Evolutionary conservation across 1,140 invertebrate genomes (phyloP), one percentile per base, ranked within the genome.

Genomic region (Coptotermes formosanus): DNA sequence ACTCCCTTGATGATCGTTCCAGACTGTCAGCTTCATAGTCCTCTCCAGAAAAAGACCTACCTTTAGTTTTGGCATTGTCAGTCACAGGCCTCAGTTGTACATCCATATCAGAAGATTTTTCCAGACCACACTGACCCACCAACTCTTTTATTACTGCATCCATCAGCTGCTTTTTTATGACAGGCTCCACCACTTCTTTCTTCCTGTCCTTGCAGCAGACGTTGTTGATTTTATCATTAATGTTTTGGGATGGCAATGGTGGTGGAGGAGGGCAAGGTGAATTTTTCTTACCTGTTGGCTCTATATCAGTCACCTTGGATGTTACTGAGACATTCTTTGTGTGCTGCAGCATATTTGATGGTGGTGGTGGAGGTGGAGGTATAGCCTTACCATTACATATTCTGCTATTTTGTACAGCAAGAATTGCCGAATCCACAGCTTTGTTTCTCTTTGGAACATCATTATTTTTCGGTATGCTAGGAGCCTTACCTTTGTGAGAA

Each of bases 21-120:
- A 96, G 90, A 90, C 96, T 97, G 87, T 97, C 96, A 2, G 95
- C 94, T 88, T 97, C 96, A 88, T 96, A 96, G 86, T 95, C 94
- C 83, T 93, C 91, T 23, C n/a, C 82, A n/a, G 43, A 30, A n/a
- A n/a, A n/a, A 9, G 83, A 52, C 23, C 25, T 69, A 3, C 25
- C 8, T n/a, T 69, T 21, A 69, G n/a, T 25, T 9, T 69, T 25
- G 3, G 64, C 23, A 69, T 1, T 69, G 64, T 30, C 12, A 25
- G 21, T 8, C 12, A n/a, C 7, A 30, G 64, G 3, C 64, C 16
- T 55, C 7, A 19, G 8, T 14, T 9, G 52, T 55, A 55, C 52
- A 55, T 55, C 52, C 16, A 30, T 25, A 3, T 69, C 64, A 25
- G 14, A 30, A 25, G 9, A 0, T 25, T 86, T 89, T 86, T 92